Conservation (phyloP, 2,888 invertebrate species). For the Norana najaformis region DNA sequence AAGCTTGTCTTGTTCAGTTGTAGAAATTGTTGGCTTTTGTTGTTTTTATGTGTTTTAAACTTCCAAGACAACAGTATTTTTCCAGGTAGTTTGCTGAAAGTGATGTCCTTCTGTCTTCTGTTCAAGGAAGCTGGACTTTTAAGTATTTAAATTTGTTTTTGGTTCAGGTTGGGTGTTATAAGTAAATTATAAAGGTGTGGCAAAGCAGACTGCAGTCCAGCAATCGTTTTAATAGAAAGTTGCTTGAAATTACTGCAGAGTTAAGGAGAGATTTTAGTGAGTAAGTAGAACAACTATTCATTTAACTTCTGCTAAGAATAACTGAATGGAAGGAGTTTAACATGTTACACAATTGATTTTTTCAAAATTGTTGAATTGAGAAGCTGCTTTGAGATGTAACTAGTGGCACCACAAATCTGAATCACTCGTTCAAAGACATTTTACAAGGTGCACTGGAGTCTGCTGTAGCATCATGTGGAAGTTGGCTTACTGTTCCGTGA, state of each 20-base stretch:
- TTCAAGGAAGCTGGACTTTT: background rate
- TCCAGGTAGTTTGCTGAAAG: background rate
- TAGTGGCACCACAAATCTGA: too few relatives aligned
- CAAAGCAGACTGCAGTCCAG: background rate
- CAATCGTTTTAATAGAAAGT: too few relatives aligned
- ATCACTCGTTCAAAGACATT: too few relatives aligned
- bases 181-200: background rate
- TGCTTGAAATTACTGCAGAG: background rate
- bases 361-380: too few relatives aligned
- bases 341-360: too few relatives aligned
- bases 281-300: too few relatives aligned
- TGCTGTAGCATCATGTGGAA: too few relatives aligned
- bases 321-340: background rate
- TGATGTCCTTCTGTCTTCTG: background rate
- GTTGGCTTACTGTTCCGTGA: too few relatives aligned
- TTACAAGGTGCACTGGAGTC: too few relatives aligned
- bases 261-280: background rate
- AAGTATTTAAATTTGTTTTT: background rate
- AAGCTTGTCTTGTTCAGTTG: background rate
- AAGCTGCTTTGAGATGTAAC: too few relatives aligned
- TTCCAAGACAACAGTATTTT: background rate
- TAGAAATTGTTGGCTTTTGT: background rate
- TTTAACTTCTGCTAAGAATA: background rate
- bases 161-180: too few relatives aligned
- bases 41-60: background rate